Evolutionary conservation across 2,113 vertebrate genomes (phyloP).

Genomic region (Etia nguti): DNA sequence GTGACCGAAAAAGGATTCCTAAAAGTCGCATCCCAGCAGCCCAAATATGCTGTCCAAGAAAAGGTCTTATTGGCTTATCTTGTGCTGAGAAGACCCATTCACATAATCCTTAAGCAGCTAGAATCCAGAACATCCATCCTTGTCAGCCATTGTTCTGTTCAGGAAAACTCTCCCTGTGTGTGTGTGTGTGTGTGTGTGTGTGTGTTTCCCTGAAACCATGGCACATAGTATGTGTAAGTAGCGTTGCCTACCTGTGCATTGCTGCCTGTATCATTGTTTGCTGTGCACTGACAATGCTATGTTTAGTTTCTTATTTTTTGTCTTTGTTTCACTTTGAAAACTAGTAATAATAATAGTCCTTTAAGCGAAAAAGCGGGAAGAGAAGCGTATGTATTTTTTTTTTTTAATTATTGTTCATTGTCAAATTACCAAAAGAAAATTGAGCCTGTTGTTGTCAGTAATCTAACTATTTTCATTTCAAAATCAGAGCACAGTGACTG

Average conservation of each 20-base stretch:
- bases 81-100: conserved; percentile 56
- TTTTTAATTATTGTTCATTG: neutral
- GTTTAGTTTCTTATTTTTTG: neutral
- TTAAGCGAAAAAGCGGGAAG: neutral
- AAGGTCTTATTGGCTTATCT: conserved; percentile 58
- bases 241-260: neutral
- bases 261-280: conserved; percentile 43
- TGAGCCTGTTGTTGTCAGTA: conserved; percentile 36
- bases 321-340: neutral
- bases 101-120: conserved; percentile 58
- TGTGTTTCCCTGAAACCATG: neutral
- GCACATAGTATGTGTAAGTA: neutral
- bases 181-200: neutral
- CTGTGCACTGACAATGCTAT: neutral
- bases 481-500: conserved; percentile 41
- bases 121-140: conserved; percentile 61
- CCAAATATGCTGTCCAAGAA: conserved; percentile 49
- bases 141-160: conserved; percentile 56
- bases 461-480: conserved; percentile 59
- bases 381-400: neutral
- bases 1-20: conserved; percentile 37
- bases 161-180: neutral
- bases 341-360: neutral
- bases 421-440: conserved; percentile 19
- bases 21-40: conserved; percentile 38